These are phyloP conservation scores for Ammodytes dubius DNA, from an alignment of 2,113 vertebrate species.

Conservation along the genomic window DNA sequence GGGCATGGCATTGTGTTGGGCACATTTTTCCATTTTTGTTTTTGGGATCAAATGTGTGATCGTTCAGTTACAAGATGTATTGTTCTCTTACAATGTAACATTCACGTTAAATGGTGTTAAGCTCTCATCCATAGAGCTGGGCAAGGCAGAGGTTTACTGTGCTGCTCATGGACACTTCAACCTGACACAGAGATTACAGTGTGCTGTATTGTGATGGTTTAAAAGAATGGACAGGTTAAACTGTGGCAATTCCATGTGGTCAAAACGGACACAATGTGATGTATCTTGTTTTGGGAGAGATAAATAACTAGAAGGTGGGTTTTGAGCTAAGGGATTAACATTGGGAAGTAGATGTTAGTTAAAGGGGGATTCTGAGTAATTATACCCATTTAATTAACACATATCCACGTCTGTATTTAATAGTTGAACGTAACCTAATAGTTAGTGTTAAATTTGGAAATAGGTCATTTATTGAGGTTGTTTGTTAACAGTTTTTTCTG, in stretches of 20 bases:
- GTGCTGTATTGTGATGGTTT: neutral
- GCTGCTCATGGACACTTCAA: neutral
- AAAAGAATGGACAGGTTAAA: neutral
- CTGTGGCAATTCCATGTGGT: neutral
- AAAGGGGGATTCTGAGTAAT: neutral
- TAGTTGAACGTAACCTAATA: neutral
- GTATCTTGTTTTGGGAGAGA: neutral
- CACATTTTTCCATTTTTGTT: neutral
- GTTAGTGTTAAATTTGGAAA: neutral
- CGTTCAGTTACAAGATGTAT: neutral
- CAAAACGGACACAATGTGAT: neutral
- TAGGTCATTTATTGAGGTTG: neutral
- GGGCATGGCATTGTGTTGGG: slow-evolving; percentile 37
- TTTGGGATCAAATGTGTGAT: slow-evolving; percentile 17
- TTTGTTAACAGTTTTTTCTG: no score
- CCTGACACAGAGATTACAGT: neutral
- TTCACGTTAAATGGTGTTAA: neutral
- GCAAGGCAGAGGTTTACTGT: neutral
- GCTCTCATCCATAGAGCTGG: neutral
- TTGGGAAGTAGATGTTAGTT: neutral
- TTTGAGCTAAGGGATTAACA: neutral
- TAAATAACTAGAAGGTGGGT: neutral
- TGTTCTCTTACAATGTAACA: neutral
- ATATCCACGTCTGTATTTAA: neutral
- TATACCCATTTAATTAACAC: neutral